A percentile compares a stretch with the other conserved stretches of the same genome.
phyloP scores from a whole-genome alignment of 1,140 invertebrate species.

The Heliconius congener region DNA sequence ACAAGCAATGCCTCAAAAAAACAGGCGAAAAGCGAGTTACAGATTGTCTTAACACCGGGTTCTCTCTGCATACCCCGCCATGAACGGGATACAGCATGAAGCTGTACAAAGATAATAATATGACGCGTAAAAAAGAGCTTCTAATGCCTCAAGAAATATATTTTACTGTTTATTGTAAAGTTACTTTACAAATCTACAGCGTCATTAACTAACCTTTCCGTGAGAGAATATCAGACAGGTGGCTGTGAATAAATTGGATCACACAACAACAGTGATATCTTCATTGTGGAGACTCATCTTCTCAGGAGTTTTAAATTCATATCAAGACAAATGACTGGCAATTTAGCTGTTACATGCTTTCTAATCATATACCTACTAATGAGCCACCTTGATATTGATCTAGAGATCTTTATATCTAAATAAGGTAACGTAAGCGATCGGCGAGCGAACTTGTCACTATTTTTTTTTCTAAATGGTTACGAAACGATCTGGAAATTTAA shows the following conservation, averaged over 20 bases:
- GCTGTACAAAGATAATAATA: neutral
- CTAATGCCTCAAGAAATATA: neutral
- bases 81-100: too few relatives aligned
- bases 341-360: slow-evolving; percentile 34
- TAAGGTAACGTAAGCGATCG: neutral
- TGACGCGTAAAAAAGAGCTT: neutral
- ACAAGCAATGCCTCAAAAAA: too few relatives aligned
- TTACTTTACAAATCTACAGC: slow-evolving; percentile 26
- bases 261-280: slow-evolving; percentile 41
- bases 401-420: slow-evolving; percentile 1
- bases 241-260: slow-evolving; percentile 52
- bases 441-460: neutral
- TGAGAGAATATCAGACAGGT: slow-evolving; percentile 42
- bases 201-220: slow-evolving; percentile 34
- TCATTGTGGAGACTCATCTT: slow-evolving; percentile 34
- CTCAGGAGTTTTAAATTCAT: slow-evolving; percentile 36
- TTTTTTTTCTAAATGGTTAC: neutral
- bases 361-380: slow-evolving; percentile 29
- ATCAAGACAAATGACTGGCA: slow-evolving; percentile 35
- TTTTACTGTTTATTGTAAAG: slow-evolving; percentile 14
- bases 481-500: neutral
- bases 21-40: too few relatives aligned
- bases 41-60: too few relatives aligned
- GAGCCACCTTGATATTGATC: slow-evolving; percentile 25
- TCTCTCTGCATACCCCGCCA: too few relatives aligned